Evolutionary conservation across 1,140 invertebrate species (phyloP).

Genomic region (Globodera rostochiensis): DNA sequence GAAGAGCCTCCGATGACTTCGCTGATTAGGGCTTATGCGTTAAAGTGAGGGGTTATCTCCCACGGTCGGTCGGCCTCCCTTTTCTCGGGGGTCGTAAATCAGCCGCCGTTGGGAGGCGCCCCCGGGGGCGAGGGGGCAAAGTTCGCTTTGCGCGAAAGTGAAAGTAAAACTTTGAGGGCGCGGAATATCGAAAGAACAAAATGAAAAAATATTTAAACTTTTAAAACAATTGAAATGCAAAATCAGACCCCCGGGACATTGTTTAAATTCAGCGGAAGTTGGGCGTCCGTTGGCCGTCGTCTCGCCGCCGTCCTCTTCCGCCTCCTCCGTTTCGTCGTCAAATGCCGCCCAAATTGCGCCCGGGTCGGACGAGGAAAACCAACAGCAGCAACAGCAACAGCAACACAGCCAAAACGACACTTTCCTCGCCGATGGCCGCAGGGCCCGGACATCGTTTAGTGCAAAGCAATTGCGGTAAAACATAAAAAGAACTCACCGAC

Average conservation of each 20-base stretch:
- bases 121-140: not conserved
- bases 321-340: not conserved
- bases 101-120: not conserved
- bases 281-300: not conserved
- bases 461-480: slow-evolving; percentile 10
- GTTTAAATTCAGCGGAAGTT: no score
- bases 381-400: slow-evolving; percentile 26
- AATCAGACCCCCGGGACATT: not conserved
- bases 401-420: not conserved
- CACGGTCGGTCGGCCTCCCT: not conserved
- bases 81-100: not conserved
- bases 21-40: not conserved
- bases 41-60: not conserved
- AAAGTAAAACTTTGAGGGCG: not conserved
- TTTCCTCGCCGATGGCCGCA: not conserved
- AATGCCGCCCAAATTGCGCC: not conserved
- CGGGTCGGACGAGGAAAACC: slow-evolving; percentile 28
- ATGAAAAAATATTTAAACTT: not conserved
- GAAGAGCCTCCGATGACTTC: not conserved
- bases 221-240: not conserved
- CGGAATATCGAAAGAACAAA: not conserved
- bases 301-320: slow-evolving; percentile 1
- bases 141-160: not conserved
- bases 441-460: slow-evolving; percentile 23
- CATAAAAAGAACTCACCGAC: no score